A percentile compares a stretch with the other conserved stretches of the same genome.
Evolutionary conservation across 2,888 invertebrate species (phyloP).

Genomic region (Tryphoninae sp.): DNA sequence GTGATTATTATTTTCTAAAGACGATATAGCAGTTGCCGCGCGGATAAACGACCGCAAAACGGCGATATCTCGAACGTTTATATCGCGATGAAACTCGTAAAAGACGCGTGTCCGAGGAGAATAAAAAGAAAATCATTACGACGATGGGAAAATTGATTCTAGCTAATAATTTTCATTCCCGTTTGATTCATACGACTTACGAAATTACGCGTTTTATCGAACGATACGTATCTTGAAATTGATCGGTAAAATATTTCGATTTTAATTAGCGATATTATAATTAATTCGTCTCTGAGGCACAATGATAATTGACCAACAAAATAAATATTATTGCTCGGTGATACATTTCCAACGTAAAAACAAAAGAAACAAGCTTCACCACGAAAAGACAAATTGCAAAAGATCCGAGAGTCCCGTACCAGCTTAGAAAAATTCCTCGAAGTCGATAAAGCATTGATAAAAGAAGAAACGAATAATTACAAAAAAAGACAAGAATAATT

Average conservation of each 20-base stretch:
- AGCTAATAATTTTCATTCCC: slow-evolving; percentile 25
- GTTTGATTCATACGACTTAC: not conserved
- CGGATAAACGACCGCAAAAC: slow-evolving; percentile 54
- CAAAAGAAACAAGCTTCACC: no score
- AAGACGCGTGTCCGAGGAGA: slow-evolving; percentile 25
- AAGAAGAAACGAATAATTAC: no score
- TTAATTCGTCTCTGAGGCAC: no score
- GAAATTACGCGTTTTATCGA: not conserved
- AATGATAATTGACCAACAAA: not conserved
- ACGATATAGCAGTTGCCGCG: slow-evolving; percentile 4
- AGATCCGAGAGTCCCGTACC: no score
- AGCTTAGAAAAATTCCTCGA: no score
- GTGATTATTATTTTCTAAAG: not conserved
- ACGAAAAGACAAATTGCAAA: no score
- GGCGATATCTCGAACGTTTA: slow-evolving; percentile 54
- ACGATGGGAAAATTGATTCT: slow-evolving; percentile 42
- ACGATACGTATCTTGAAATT: not conserved
- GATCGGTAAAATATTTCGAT: no score
- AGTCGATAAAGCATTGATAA: no score
- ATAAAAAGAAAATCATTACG: slow-evolving; percentile 28
- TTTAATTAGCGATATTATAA: no score
- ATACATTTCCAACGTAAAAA: no score
- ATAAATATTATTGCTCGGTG: no score
- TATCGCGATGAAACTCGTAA: slow-evolving; percentile 46
- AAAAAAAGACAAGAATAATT: no score